A percentile compares a stretch with the other conserved stretches of the same genome.
Evolutionary conservation across 2,113 vertebrate genomes (phyloP).

Genomic region (Mustela nigripes): DNA sequence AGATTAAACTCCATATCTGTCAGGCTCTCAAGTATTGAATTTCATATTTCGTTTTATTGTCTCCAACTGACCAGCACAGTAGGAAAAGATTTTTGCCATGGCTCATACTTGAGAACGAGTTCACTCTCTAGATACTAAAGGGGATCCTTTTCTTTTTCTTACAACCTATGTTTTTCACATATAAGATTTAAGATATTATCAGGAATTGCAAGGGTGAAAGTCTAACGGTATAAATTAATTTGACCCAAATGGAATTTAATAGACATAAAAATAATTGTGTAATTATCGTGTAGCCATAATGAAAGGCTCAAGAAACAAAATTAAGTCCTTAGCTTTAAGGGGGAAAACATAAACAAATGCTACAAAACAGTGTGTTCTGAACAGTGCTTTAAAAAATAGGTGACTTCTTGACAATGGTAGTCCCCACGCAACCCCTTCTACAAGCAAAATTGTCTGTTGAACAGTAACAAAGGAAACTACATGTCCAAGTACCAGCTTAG

Average conservation of each 20-base stretch:
- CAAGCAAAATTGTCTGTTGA: neutral
- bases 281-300: neutral
- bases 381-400: neutral
- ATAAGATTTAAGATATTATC: neutral
- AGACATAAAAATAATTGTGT: neutral
- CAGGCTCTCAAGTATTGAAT: neutral
- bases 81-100: neutral
- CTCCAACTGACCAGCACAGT: neutral
- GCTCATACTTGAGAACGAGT: neutral
- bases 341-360: neutral
- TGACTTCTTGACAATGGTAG: neutral
- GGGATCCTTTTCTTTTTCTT: neutral
- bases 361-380: neutral
- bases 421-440: fast-evolving
- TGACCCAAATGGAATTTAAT: neutral
- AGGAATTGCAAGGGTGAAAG: neutral
- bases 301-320: neutral
- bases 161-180: neutral
- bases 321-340: neutral
- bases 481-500: neutral
- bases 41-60: neutral
- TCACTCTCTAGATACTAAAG: neutral
- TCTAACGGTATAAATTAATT: neutral
- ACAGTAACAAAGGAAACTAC: neutral
- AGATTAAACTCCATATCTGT: neutral